A percentile compares a stretch with the other conserved stretches of the same genome.
phyloP scores from a whole-genome alignment of 2,113 vertebrate species.

The Promerops cafer region DNA sequence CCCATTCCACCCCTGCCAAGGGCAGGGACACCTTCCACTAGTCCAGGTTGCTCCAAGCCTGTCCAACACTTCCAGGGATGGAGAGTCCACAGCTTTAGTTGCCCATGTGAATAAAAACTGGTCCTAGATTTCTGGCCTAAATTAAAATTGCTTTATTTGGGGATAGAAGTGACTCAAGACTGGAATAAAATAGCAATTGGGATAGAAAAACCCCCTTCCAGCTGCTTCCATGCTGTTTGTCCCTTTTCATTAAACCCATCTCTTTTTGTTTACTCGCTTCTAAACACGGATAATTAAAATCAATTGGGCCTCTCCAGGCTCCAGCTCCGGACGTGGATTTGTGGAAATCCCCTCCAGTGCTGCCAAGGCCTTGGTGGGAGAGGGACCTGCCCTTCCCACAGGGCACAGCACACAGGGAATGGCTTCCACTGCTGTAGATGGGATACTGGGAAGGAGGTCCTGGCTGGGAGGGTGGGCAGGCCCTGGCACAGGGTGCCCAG shows the following conservation, averaged over 20 bases:
- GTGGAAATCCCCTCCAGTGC: background rate
- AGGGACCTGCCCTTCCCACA: background rate
- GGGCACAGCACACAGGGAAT: background rate
- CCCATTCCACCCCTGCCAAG: background rate
- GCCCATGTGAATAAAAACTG: background rate
- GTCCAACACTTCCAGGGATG: background rate
- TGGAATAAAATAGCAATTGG: background rate
- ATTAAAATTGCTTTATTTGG: background rate
- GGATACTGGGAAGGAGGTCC: rapidly evolving
- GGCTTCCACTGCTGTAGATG: background rate
- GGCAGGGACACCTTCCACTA: background rate
- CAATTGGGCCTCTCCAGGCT: background rate
- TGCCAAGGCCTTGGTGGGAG: rapidly evolving
- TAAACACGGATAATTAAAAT: background rate
- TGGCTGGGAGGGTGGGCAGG: rapidly evolving
- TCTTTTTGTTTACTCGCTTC: background rate
- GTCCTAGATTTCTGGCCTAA: background rate
- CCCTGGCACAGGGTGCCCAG: too few species aligned
- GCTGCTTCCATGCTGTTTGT: background rate
- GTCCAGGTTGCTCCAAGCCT: background rate
- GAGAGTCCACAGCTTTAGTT: background rate
- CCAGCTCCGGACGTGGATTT: background rate
- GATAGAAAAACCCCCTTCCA: background rate
- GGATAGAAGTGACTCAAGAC: background rate
- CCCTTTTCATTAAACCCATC: background rate